These are phyloP conservation scores for Apostichopus japonicus DNA, from an alignment of 35 echinoderm and acorn worm genomes.

Conservation along the genomic window DNA sequence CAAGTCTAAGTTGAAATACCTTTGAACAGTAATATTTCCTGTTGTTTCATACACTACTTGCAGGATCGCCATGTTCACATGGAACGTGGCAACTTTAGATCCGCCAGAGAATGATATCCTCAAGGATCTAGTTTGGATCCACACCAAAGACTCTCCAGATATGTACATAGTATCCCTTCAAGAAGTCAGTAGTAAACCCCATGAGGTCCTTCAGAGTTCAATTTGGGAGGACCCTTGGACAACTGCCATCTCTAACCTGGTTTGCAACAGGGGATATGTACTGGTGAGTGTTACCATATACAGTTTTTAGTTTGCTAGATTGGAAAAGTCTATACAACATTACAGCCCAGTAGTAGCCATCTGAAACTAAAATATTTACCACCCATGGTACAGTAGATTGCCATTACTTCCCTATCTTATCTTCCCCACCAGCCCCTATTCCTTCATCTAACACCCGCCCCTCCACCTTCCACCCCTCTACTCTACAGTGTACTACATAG, in stretches of 20 bases:
- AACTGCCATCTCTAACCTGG: conserved; percentile 71
- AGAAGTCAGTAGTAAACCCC: conserved; percentile 97
- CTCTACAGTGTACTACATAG: too few relatives aligned
- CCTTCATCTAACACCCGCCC: too few relatives aligned
- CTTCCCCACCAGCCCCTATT: too few relatives aligned
- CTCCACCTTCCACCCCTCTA: too few relatives aligned
- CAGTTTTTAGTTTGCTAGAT: neutral
- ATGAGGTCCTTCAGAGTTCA: conserved; percentile 83
- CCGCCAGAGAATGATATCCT: conserved; percentile 68
- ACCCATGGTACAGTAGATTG: too few relatives aligned
- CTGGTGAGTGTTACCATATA: conserved; percentile 60
- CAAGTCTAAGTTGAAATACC: too few relatives aligned
- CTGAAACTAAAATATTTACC: too few relatives aligned
- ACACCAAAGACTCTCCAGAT: conserved; percentile 76
- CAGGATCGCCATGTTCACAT: conserved; percentile 88
- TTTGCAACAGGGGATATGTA: conserved; percentile 82
- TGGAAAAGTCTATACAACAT: neutral
- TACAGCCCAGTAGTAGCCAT: neutral
- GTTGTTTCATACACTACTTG: neutral
- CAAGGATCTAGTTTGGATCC: conserved; percentile 80
- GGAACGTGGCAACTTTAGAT: conserved; percentile 94
- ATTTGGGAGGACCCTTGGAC: conserved; percentile 95
- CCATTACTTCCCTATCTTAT: too few relatives aligned
- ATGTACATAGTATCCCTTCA: conserved; percentile 85
- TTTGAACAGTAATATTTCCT: too few relatives aligned